Evolutionary conservation across 2,113 vertebrate genomes (phyloP), one percentile per base, ranked within the genome.

Genomic region (Gobius niger): DNA sequence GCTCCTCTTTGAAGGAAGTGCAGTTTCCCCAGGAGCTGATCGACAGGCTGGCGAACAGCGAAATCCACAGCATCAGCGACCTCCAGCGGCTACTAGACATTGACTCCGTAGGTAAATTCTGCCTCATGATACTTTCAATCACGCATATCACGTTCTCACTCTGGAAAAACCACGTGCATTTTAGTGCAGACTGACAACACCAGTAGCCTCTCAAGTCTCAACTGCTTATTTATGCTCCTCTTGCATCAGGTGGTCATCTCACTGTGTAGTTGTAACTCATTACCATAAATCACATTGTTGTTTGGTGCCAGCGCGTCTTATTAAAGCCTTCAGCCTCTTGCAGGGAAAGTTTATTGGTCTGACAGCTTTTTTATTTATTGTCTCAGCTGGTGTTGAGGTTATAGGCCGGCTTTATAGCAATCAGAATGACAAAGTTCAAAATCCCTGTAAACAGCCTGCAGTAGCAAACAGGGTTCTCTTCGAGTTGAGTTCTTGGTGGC

Each of bases 71-170:
- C 95, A 98, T 98, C 92, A 95, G 96, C 90, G 96, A 98, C 93
- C 93, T 98, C 92, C 96, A 98, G 96, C 96, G 96, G 92, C 94
- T 98, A 91, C 94, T 98, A 92, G 96, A 98, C 90, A 94, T 98
- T 93, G 95, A 97, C 93, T 97, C 96, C 95, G 95, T 96, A 96
- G 96, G 96, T 98, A 98, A 98, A 96, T 96, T 94, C 92, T 84
- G 91, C 92, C 92, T 90, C 82, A 85, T 91, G 90, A 85, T 90
- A 83, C 91, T 88, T 81, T 50, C 13, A 65, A 44, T 40, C 13
- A 44, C 13, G 53, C 63, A 77, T 67, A 62, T 73, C 53, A 65
- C 44, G 0, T 44, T 3, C 24, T 34, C 56, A 69, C 19, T 44
- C 47, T 63, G 9, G 5, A 19, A 46, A 46, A 47, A 59, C 65